Percentiles rank a stretch among this genome's conserved stretches.
Evolutionary conservation across 2,797 vertebrate species (phyloP).

Genomic region (Philypnodon macrostomus): DNA sequence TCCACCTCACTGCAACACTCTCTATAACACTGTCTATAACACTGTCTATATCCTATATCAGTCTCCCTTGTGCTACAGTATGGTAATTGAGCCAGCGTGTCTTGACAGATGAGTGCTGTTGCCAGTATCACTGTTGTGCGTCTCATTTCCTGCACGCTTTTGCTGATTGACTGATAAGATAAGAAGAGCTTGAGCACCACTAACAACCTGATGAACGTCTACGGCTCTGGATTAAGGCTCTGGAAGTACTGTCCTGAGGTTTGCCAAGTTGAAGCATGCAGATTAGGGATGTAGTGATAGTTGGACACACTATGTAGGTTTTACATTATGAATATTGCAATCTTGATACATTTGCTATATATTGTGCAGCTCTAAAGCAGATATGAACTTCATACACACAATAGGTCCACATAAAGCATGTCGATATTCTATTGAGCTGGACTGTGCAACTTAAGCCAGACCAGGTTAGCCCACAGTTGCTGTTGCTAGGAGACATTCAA

Average conservation of each 20-base stretch:
- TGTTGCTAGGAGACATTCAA: conserved; percentile 68
- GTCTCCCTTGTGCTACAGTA: conserved; percentile 16
- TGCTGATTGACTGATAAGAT: conserved; percentile 56
- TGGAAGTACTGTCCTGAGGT: background rate
- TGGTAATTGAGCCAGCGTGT: conserved; percentile 46
- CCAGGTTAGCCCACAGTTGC: conserved; percentile 21
- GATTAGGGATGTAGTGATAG: too few species aligned
- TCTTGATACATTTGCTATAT: too few species aligned
- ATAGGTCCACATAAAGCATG: too few species aligned
- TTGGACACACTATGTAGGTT: too few species aligned
- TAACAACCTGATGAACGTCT: conserved; percentile 45
- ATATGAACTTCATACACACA: too few species aligned
- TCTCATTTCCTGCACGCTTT: conserved; percentile 54
- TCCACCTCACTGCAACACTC: conserved; percentile 12
- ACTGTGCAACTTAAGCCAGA: conserved; percentile 15
- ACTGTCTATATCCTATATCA: too few species aligned
- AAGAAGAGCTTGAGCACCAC: conserved; percentile 24
- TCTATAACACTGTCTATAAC: too few species aligned
- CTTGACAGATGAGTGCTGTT: conserved; percentile 51
- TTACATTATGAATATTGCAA: too few species aligned
- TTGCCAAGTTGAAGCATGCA: background rate
- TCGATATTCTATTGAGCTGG: background rate
- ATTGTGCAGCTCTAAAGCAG: too few species aligned
- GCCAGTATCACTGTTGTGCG: conserved; percentile 37
- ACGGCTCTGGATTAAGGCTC: conserved; percentile 25